phyloP scores from a whole-genome alignment of 1,140 invertebrate species.

The Diorhabda elongata region DNA sequence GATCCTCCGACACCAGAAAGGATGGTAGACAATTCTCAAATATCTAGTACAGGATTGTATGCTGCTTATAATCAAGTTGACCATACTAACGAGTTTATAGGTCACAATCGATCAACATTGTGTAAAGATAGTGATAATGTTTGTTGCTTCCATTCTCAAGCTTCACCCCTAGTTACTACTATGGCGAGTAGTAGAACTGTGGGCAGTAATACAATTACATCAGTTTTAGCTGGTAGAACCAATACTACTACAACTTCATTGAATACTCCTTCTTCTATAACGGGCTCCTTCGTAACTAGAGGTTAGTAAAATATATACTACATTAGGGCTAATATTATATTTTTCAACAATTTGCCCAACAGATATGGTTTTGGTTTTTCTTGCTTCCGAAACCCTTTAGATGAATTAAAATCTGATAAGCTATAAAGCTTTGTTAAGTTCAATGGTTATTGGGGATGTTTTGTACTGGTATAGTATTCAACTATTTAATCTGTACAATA shows the following conservation, averaged over 20 bases:
- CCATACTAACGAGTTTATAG: conserved; percentile 10
- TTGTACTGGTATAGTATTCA: no score
- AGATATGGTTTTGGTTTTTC: no score
- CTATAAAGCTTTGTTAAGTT: no score
- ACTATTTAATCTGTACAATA: no score
- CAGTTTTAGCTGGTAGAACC: conserved; percentile 67
- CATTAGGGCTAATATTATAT: no score
- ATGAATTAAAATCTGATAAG: no score
- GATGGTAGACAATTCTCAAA: conserved; percentile 7
- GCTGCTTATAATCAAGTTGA: conserved; percentile 13
- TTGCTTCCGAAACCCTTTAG: no score
- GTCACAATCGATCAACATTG: conserved; percentile 7
- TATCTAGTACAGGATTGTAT: conserved; percentile 8
- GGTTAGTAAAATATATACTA: no score
- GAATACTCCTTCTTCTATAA: conserved; percentile 55
- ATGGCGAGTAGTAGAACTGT: conserved; percentile 67
- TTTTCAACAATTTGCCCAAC: no score
- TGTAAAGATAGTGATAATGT: conserved; percentile 18
- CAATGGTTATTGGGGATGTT: no score
- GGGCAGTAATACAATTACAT: conserved; percentile 72
- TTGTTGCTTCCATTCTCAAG: conserved; percentile 23
- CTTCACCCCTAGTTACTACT: conserved; percentile 55
- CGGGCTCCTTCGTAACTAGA: conserved; percentile 15
- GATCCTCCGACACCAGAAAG: conserved; percentile 49
- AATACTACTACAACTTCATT: conserved; percentile 71